Evolutionary conservation across 1,140 invertebrate genomes (phyloP), one percentile per base, ranked within the genome.

Genomic region (Drosophila takahashii): DNA sequence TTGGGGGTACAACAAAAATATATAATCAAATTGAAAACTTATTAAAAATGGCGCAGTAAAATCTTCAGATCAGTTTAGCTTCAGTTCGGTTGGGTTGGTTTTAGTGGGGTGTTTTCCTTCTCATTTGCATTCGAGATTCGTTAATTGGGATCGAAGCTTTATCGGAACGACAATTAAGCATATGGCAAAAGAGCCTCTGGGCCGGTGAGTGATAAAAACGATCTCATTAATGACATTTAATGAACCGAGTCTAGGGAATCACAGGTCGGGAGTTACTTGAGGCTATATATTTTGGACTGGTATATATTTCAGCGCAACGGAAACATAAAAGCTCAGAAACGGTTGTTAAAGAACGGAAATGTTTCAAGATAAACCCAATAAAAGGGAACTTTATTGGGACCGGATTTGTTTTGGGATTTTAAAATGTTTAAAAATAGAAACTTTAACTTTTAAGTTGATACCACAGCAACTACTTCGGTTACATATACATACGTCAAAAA

Each of bases 111-210:
- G 70, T 62, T 69, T 73, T 52, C 56, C 57, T 29, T 39, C 67
- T 71, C 66, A 89, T 87, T 87, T 79, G 83, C 84, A 87, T 87
- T 18, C 29, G 29, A 89, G 72, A 84, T 84, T 87, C 64, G 84
- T 87, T 87, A 87, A 89, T 89, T 84, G 76, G 77, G 65, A 59
- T 54, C 45, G 42, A 54, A 32, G 60, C 58, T 83, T 79, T 83
- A 87, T 73, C 80, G 70, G 61, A 27, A 37, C 42, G 9, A 81
- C 77, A 87, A 83, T 87, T 77, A 83, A 87, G 81, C 74, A 65
- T 65, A 71, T 64, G 78, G 67, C 81, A 81, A 85, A 87, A 77
- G 74, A 66, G 60, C 36, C 34, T 77, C 27, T 18, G 29, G 13
- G 16, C 13, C 34, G 41, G 47, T 11, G 39, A 45, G 79, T 83